Base-by-base conservation (phyloP, 1,140 invertebrate species). In the Scaptomyza montana region DNA sequence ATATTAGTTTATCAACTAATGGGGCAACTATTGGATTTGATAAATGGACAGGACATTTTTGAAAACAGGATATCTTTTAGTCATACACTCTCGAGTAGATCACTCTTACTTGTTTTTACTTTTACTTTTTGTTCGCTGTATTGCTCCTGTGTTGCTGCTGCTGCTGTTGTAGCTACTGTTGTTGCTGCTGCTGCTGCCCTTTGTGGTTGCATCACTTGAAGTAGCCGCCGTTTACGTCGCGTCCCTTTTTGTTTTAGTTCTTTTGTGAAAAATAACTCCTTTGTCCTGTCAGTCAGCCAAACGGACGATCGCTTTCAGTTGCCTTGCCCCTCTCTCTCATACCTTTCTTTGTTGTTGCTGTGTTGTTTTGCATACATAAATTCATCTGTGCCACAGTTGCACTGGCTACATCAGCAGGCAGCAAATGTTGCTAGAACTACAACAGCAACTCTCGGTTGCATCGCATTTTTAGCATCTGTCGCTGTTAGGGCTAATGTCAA, bases 251-350 rank as follows among this genome's bases (percentile, higher is more conserved):
- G 63, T 82, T 87, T 77, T 87, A 74, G 76, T 87, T 89, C 60
- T 77, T 87, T 87, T 87, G 79, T 87, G 73, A 87, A 89, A 84
- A 89, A 87, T 87, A 84, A 74, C 84, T 84, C 79, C 80, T 87
- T 87, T 87, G 84, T 87, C 84, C 84, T 87, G 84, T 87, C 84
- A 87, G 76, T 87, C 84, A 89, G 73, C 57, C 41, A 39, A 45
- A 56, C 63, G 46, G 60, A 64, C 57, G 55, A 61, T 64, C 55
- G 84, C 85, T 81, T 87, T 89, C 80, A 79, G 74, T 84, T 89
- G 49, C 59, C 68, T 46, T 9, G 39, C 55, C 62, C 49, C 41
- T 10, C 45, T 47, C 39, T 8, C 39, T 25, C 9, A 12, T 2
- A 9, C 33, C 33, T 7, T 36, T 36, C 30, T 19, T 25, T 33